Evolutionary conservation across 1,140 invertebrate species (phyloP).

Genomic region (Trissolcus basalis): DNA sequence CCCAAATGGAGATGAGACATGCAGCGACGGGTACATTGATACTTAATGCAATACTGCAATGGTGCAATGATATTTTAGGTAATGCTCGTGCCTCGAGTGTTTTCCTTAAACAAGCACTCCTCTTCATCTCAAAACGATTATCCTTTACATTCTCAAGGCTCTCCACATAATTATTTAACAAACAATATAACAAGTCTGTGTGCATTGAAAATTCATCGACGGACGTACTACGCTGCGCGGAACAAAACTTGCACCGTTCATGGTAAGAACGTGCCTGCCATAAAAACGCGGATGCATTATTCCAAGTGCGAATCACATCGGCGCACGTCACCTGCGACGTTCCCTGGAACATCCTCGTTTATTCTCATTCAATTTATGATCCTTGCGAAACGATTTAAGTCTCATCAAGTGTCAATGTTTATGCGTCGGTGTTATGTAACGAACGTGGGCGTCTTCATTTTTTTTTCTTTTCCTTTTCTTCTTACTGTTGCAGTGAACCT

Average conservation of each 20-base stretch:
- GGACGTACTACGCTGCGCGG: not conserved
- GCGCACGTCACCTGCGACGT: not conserved
- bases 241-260: not conserved
- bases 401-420: slow-evolving; percentile 46
- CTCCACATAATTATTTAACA: slow-evolving; percentile 19
- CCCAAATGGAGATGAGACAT: too few species aligned
- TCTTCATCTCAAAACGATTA: too few species aligned
- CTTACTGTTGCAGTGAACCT: slow-evolving; percentile 30
- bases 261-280: too few species aligned
- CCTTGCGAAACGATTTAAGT: slow-evolving; percentile 24
- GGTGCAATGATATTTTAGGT: too few species aligned
- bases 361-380: not conserved
- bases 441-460: slow-evolving; percentile 45
- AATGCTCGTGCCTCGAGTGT: too few species aligned
- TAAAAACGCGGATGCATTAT: too few species aligned
- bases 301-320: slow-evolving; percentile 5
- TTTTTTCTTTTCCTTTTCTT: slow-evolving; percentile 38
- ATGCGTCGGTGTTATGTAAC: slow-evolving; percentile 57
- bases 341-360: not conserved
- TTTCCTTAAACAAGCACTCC: too few species aligned
- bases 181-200: slow-evolving; percentile 28
- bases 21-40: too few species aligned
- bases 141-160: slow-evolving; percentile 2
- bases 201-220: slow-evolving; percentile 26
- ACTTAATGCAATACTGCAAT: too few species aligned